phyloP scores from a whole-genome alignment of 2,113 vertebrate species.

The Corapipo altera region DNA sequence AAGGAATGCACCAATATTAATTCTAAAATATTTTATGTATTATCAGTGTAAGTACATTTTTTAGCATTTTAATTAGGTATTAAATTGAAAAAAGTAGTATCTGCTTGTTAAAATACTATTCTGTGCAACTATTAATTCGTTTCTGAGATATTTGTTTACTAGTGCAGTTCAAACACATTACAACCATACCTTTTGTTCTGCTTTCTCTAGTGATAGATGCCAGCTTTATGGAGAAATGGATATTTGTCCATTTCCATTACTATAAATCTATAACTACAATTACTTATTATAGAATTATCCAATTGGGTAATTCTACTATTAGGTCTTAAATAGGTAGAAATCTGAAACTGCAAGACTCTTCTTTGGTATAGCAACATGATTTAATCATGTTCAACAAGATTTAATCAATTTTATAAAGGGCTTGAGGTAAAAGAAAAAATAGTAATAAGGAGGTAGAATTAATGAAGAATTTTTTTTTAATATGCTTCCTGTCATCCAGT shows the following conservation, averaged over 20 bases:
- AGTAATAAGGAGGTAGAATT: background rate
- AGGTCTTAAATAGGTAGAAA: background rate
- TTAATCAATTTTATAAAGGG: constrained; percentile 6
- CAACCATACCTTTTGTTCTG: background rate
- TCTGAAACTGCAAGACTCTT: background rate
- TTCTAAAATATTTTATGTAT: background rate
- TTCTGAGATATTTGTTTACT: background rate
- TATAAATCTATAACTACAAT: background rate
- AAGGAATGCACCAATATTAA: background rate
- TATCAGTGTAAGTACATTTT: background rate
- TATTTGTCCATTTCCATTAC: background rate
- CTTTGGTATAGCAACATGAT: background rate
- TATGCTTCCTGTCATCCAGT: background rate
- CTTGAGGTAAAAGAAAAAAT: constrained; percentile 26
- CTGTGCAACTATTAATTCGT: background rate
- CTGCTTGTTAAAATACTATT: background rate
- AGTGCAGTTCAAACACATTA: background rate
- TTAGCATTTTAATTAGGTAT: background rate
- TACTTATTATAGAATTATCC: background rate
- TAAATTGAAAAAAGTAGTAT: background rate
- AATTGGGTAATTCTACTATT: background rate
- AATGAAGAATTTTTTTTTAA: constrained; percentile 23
- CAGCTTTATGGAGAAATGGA: background rate
- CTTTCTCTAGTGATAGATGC: background rate
- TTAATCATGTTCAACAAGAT: background rate